Evolutionary conservation across 1,140 invertebrate species (phyloP).

Genomic region (Drosophila sechellia): DNA sequence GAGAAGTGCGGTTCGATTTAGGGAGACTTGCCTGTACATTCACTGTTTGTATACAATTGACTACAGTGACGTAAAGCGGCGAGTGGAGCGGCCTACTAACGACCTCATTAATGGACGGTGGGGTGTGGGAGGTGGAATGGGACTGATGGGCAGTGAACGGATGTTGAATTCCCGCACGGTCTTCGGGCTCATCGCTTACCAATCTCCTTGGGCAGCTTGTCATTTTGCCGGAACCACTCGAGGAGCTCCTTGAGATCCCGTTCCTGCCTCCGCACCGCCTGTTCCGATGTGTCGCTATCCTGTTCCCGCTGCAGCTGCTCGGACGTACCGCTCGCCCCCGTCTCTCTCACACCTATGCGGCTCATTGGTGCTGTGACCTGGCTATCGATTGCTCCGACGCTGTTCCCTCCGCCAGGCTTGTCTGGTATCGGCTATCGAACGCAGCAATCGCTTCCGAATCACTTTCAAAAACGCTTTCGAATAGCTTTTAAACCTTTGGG

Average conservation of each 20-base stretch:
- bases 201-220: constrained; percentile 76
- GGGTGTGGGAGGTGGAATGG: neutral
- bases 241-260: constrained; percentile 64
- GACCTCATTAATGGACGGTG: constrained; percentile 60
- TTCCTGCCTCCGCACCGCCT: neutral
- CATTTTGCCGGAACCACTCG: constrained; percentile 70
- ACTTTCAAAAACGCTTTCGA: constrained; percentile 9
- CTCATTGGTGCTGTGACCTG: constrained; percentile 40
- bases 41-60: constrained; percentile 21
- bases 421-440: constrained; percentile 31
- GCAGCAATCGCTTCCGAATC: constrained; percentile 11
- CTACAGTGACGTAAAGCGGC: constrained; percentile 55
- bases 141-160: constrained; percentile 6
- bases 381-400: constrained; percentile 15
- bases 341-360: constrained; percentile 17
- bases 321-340: neutral
- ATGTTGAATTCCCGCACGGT: constrained; percentile 2
- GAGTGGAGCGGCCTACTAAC: constrained; percentile 57
- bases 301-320: neutral
- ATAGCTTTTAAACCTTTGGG: constrained; percentile 44
- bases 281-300: neutral
- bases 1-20: neutral
- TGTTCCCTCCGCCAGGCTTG: neutral
- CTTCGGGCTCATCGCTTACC: constrained; percentile 43
- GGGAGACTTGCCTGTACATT: neutral